phyloP scores from a whole-genome alignment of 2,113 vertebrate genomes.

The Todiramphus chloris region DNA sequence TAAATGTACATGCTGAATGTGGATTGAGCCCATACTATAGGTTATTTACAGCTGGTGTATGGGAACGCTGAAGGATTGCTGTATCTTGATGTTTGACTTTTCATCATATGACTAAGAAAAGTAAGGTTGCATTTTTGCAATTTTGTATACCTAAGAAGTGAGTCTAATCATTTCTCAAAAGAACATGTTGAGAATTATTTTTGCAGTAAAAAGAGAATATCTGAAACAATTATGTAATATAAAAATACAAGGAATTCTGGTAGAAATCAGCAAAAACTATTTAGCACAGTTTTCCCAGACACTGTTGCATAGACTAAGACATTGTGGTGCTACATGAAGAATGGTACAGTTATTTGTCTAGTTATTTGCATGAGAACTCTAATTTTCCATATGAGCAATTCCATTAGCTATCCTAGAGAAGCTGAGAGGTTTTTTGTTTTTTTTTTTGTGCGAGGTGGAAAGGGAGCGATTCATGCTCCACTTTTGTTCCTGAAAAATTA shows the following conservation, averaged over 20 bases:
- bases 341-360: neutral
- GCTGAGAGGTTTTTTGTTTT: neutral
- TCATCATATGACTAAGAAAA: neutral
- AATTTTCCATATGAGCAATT: conserved; percentile 51
- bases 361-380: conserved; percentile 34
- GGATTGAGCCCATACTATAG: neutral
- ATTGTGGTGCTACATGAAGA: neutral
- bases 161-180: neutral
- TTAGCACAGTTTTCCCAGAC: neutral
- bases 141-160: neutral
- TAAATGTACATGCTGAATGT: neutral
- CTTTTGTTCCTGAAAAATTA: conserved; percentile 17
- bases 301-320: neutral
- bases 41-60: neutral
- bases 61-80: neutral
- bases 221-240: neutral
- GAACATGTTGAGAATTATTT: neutral
- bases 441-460: neutral
- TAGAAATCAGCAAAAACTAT: neutral
- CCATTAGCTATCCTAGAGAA: neutral
- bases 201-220: neutral
- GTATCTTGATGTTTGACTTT: neutral
- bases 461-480: neutral
- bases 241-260: neutral
- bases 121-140: neutral